These are phyloP conservation scores for Bujurquina vittata DNA, from an alignment of 2,113 vertebrate species.

Conservation along the genomic window DNA sequence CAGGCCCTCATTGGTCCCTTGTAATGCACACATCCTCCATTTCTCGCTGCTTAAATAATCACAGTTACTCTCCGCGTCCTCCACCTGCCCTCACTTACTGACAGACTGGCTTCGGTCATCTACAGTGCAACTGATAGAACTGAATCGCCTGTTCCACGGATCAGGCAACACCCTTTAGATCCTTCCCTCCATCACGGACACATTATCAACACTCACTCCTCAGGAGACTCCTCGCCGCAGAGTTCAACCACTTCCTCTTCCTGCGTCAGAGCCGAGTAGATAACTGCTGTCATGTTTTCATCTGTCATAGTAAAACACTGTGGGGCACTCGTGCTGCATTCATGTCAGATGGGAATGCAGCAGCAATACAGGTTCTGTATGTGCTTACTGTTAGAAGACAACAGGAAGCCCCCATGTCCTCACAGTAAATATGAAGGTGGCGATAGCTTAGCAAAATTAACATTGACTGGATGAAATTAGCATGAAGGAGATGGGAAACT, in stretches of 20 bases:
- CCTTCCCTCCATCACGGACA: background rate
- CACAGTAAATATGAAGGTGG: constrained; percentile 3
- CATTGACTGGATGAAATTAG: background rate
- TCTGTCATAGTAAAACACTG: constrained; percentile 29
- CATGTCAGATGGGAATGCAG: constrained; percentile 34
- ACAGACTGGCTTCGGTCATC: constrained; percentile 18
- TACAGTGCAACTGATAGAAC: constrained; percentile 9
- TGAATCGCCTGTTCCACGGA: constrained; percentile 7
- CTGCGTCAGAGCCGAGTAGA: constrained; percentile 55
- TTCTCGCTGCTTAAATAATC: constrained; percentile 26
- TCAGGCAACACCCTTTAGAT: constrained; percentile 5
- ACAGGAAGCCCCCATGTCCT: background rate
- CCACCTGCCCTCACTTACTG: constrained; percentile 20
- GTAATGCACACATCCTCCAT: constrained; percentile 42
- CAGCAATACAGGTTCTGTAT: background rate
- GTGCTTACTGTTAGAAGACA: background rate
- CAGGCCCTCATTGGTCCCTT: constrained; percentile 34
- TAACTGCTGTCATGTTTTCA: constrained; percentile 58
- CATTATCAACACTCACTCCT: constrained; percentile 36
- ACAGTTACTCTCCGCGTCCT: constrained; percentile 17
- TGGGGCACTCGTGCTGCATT: constrained; percentile 48
- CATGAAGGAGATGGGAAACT: background rate
- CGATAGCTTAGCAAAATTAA: background rate
- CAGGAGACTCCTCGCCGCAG: constrained; percentile 39
- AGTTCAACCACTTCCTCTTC: constrained; percentile 62